Base-by-base conservation (phyloP, 2,797 vertebrate genomes). In the Argentina silus region DNA sequence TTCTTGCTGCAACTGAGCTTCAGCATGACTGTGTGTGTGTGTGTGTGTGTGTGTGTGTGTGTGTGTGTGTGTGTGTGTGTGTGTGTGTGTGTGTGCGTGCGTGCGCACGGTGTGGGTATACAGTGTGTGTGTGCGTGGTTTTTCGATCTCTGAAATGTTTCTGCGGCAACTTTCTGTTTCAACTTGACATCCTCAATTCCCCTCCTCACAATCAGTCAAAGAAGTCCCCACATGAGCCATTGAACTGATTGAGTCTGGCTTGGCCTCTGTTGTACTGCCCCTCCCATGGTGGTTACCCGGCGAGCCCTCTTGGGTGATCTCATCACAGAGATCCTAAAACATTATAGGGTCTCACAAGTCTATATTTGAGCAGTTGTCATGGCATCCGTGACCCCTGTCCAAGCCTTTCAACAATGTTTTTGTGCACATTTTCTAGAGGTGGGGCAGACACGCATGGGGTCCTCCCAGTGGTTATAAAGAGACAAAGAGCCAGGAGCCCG, bases 381-480 rank as follows among this genome's bases (percentile, higher is more conserved):
- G 89, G 87, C 62, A 71, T 70, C 76, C 2, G 62, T 48, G 87
- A 86, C 85, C 83, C 77, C 87, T 68, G 10, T 66, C 81, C 47
- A 69, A 81, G 85, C 75, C 73, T 87, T 85, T 88, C 51, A 91
- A 21, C 84, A 78, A 80, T 78, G 78, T 68, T 85, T 88, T 88
- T 89, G 81, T 84, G 53, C 73, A 74, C 59, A 71, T 80, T 85
- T 83, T 83, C 70, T 76, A 14, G 69, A 79, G 59, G 64, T 76
- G 70, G 72, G 79, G 69, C 70, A 72, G 70, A 70, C 74, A 69
- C 15, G 79, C 73, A 44, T 80, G 66, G 36, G 63, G 3, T 78
- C 50, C 89, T 89, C 82, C 86, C 84, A 83, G 83, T 77, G 73
- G 77, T 48, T 36, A 86, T 87, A 88, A 90, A 90, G 75, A 82